Evolutionary conservation across 2,888 invertebrate genomes (phyloP), one percentile per base, ranked within the genome.

Genomic region (Lymantria monacha): DNA sequence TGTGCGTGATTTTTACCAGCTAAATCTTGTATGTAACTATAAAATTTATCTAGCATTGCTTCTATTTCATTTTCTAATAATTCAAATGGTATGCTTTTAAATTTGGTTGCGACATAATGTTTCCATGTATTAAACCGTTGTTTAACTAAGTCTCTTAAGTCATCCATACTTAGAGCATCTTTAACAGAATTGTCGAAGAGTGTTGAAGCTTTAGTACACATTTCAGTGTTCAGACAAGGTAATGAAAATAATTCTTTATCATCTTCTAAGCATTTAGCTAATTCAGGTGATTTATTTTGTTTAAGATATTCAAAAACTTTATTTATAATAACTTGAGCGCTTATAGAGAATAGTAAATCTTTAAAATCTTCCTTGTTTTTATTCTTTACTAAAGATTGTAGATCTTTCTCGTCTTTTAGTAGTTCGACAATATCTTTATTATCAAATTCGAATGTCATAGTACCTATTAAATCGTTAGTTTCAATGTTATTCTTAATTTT

Each of bases 291-390:
- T 10, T 85, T 86, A 41, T 74, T 86, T 12, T 83, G 79, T 38
- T 85, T 88, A 0, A 87, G 61, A 63, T 86, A 84, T 66, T 90
- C 86, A 12, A 85, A 85, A 0, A 89, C 85, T 65, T 85, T 88
- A 45, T 84, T 87, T 0, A 85, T 84, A 30, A 88, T 83, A 8
- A 87, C 87, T 77, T 86, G 87, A 57, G 85, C 84, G 0, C 87
- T 83, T 57, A 85, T 81, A 0, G 85, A 85, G 55, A 84, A 87
- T 0, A 87, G 66, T 3, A 88, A 53, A 44, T 87, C 85, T 62
- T 86, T 85, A 14, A 83, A 84, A 9, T 85, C 83, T 22, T 84
- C 85, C n/a, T 80, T 83, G 10, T 74, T 76, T 57, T 85, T 86
- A 22, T 66, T 81, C 38, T 80, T 84, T 69, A 85, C 72, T 7